Percentiles rank a stretch among this genome's conserved stretches.
phyloP scores from a whole-genome alignment of 2,797 vertebrate species.

The Liparis tanakae region DNA sequence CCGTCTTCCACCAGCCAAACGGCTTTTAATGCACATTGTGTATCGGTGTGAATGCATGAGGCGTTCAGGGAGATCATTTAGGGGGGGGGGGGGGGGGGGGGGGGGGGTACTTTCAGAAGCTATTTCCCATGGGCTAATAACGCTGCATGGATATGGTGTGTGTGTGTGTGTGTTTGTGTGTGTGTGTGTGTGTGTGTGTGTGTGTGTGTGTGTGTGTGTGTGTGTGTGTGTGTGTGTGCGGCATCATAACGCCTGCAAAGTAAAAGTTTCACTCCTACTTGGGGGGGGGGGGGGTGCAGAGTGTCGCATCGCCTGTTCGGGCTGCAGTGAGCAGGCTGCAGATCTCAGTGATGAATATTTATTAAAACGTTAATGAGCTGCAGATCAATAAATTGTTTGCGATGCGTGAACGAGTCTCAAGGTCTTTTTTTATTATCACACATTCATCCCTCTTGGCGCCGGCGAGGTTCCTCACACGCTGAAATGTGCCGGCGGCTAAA shows the following conservation, averaged over 20 bases:
- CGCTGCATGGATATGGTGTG: constrained; percentile 28
- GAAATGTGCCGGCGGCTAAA: neutral
- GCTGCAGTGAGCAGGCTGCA: constrained; percentile 1
- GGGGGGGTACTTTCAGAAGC: constrained; percentile 57
- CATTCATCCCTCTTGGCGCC: neutral
- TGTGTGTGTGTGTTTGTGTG: constrained; percentile 26
- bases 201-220: too few species aligned
- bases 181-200: too few species aligned
- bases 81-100: constrained; percentile 42
- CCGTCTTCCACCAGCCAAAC: constrained; percentile 52
- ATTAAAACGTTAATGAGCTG: constrained; percentile 6
- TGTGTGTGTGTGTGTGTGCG: constrained; percentile 26
- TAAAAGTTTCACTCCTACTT: too few species aligned
- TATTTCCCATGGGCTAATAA: constrained; percentile 52
- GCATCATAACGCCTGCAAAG: too few species aligned
- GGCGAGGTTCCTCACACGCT: neutral
- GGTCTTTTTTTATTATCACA: neutral
- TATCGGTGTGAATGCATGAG: constrained; percentile 39
- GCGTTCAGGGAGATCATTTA: constrained; percentile 57
- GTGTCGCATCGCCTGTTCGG: neutral
- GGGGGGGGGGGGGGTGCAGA: too few species aligned
- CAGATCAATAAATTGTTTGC: neutral
- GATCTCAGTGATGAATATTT: constrained; percentile 2
- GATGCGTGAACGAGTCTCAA: neutral
- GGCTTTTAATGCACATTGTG: constrained; percentile 50